These are phyloP conservation scores for Biston stratarius DNA, from an alignment of 2,888 invertebrate species.

Conservation along the genomic window DNA sequence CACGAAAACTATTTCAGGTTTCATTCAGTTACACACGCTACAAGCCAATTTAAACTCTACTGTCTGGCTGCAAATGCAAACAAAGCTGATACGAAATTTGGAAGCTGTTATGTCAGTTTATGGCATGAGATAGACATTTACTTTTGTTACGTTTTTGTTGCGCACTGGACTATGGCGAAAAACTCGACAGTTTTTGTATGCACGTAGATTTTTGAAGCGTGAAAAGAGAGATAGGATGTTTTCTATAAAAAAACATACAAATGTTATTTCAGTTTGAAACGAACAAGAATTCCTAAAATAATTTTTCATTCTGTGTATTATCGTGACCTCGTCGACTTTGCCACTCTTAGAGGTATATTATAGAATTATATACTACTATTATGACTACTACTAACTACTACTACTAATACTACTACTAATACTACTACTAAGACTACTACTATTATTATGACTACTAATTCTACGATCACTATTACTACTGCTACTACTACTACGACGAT, in stretches of 20 bases:
- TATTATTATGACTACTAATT: too few relatives aligned
- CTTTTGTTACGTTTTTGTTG: constrained; percentile 54
- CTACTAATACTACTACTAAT: too few relatives aligned
- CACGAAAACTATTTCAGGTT: constrained; percentile 28
- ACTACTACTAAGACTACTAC: too few relatives aligned
- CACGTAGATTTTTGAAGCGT: constrained; percentile 47
- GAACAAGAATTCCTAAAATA: neutral
- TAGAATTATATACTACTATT: too few relatives aligned
- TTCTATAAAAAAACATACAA: constrained; percentile 30
- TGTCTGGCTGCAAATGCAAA: constrained; percentile 31
- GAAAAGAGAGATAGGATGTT: constrained; percentile 44
- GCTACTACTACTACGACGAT: too few relatives aligned
- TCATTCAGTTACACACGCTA: constrained; percentile 18
- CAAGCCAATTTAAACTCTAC: constrained; percentile 33
- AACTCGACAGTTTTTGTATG: constrained; percentile 50
- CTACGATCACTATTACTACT: too few relatives aligned
- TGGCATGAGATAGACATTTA: constrained; percentile 37
- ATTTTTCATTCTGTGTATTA: neutral
- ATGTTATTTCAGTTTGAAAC: neutral
- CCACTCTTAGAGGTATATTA: too few relatives aligned
- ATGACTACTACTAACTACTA: too few relatives aligned
- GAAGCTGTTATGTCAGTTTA: constrained; percentile 36
- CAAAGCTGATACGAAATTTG: constrained; percentile 22
- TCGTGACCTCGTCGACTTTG: too few relatives aligned
- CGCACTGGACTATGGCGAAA: constrained; percentile 49